A percentile compares a stretch with the other conserved stretches of the same genome.
These are phyloP conservation scores for Zaprionus lineosus DNA, from an alignment of 2,888 invertebrate species.

Conservation along the genomic window DNA sequence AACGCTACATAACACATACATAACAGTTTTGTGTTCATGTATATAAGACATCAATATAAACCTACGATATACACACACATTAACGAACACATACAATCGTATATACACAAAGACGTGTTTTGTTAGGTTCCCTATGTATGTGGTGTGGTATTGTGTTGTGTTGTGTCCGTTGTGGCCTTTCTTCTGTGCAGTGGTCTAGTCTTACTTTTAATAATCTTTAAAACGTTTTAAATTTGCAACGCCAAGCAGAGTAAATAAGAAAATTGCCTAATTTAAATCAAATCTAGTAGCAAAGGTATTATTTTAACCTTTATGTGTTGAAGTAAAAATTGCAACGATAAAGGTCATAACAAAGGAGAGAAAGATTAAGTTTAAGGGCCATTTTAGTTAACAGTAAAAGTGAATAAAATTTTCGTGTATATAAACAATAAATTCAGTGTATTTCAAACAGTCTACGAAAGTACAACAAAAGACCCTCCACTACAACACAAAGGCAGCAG, in stretches of 20 bases:
- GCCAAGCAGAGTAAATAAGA: slow-evolving; percentile 7
- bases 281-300: slow-evolving; percentile 28
- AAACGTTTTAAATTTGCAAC: slow-evolving; percentile 38
- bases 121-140: slow-evolving; percentile 34
- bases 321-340: slow-evolving; percentile 9
- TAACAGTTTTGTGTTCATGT: slow-evolving; percentile 14
- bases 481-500: slow-evolving; percentile 11
- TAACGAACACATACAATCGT: slow-evolving; percentile 1
- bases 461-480: slow-evolving; percentile 14
- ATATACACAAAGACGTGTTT: slow-evolving; percentile 32
- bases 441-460: slow-evolving; percentile 34
- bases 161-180: slow-evolving; percentile 48
- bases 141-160: slow-evolving; percentile 29
- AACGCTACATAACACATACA: slow-evolving; percentile 31
- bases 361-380: slow-evolving; percentile 6
- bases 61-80: neutral
- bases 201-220: slow-evolving; percentile 25
- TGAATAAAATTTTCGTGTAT: neutral
- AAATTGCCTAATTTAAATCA: slow-evolving; percentile 7
- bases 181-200: slow-evolving; percentile 41
- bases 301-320: too few species aligned
- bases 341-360: slow-evolving; percentile 11
- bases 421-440: too few species aligned
- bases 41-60: slow-evolving; percentile 5
- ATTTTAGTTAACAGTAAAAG: slow-evolving; percentile 7